phyloP scores from a whole-genome alignment of 1,140 invertebrate species.

The Conus betulinus region DNA sequence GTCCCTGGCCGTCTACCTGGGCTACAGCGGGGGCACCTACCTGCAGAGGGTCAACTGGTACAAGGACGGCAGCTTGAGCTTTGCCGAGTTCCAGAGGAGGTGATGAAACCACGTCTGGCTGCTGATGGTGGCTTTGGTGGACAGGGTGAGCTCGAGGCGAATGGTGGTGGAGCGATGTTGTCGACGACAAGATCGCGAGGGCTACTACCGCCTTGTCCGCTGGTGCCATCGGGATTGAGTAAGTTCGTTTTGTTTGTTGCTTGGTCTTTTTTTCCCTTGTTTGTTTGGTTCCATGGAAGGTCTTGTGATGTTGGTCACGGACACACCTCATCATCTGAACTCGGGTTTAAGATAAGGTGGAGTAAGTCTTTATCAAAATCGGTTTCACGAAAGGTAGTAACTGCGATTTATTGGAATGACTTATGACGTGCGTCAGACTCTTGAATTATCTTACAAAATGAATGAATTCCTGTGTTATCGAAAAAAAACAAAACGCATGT shows the following conservation, averaged over 20 bases:
- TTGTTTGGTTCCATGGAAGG: background rate
- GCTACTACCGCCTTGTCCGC: background rate
- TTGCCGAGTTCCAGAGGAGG: constrained; percentile 26
- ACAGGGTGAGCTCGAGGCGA: background rate
- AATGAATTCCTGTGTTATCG: too few species aligned
- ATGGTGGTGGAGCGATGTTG: background rate
- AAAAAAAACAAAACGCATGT: too few species aligned
- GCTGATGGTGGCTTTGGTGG: background rate
- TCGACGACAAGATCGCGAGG: background rate
- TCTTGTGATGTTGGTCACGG: too few species aligned
- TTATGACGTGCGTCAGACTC: too few species aligned
- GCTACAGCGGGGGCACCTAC: constrained; percentile 30
- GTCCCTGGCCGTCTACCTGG: constrained; percentile 24
- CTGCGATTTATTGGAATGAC: too few species aligned
- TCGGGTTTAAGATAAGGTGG: too few species aligned
- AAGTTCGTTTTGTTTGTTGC: background rate
- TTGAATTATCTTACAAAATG: too few species aligned
- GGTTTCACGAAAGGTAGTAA: too few species aligned
- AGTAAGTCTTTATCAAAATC: too few species aligned
- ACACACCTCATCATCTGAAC: too few species aligned
- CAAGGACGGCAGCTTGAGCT: constrained; percentile 14
- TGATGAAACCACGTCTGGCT: background rate
- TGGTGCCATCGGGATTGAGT: background rate
- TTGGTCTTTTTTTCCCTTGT: background rate
- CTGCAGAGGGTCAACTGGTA: constrained; percentile 3